phyloP scores from a whole-genome alignment of 2,797 vertebrate species.

The Aldrovandia affinis region DNA sequence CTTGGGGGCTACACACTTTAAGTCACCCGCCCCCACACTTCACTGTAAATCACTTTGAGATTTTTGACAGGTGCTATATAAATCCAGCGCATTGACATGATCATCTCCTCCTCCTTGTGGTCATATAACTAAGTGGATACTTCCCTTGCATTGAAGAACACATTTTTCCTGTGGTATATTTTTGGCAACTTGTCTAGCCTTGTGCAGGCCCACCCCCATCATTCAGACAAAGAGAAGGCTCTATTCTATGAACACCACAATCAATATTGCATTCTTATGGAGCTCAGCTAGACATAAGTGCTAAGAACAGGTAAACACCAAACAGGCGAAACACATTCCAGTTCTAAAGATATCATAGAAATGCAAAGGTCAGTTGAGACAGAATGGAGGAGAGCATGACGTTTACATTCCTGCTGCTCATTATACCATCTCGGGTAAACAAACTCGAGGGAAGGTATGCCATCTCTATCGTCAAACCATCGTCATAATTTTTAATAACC shows the following conservation, averaged over 20 bases:
- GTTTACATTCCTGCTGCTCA: conserved; percentile 19
- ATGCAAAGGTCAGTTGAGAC: conserved; percentile 23
- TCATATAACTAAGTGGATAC: not conserved
- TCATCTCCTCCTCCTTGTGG: not conserved
- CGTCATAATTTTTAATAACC: not conserved
- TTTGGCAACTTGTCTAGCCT: conserved; percentile 5
- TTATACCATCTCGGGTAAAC: not conserved
- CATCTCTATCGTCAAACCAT: not conserved
- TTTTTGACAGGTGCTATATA: not conserved
- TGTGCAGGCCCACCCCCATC: not conserved
- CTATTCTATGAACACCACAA: not conserved
- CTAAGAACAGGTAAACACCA: conserved; percentile 10
- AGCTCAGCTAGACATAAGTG: conserved; percentile 20
- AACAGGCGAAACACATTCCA: not conserved
- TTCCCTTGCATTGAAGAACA: not conserved
- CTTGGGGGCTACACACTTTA: no score
- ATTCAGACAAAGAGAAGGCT: not conserved
- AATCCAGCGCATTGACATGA: not conserved
- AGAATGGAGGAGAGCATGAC: not conserved
- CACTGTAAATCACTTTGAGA: not conserved
- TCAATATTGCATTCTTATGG: not conserved
- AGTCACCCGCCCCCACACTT: not conserved
- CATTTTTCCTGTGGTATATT: conserved; percentile 3
- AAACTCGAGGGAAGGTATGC: not conserved
- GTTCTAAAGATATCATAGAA: conserved; percentile 23